Conservation (phyloP, 2,888 invertebrate genomes). For the Campoplex capitator region DNA sequence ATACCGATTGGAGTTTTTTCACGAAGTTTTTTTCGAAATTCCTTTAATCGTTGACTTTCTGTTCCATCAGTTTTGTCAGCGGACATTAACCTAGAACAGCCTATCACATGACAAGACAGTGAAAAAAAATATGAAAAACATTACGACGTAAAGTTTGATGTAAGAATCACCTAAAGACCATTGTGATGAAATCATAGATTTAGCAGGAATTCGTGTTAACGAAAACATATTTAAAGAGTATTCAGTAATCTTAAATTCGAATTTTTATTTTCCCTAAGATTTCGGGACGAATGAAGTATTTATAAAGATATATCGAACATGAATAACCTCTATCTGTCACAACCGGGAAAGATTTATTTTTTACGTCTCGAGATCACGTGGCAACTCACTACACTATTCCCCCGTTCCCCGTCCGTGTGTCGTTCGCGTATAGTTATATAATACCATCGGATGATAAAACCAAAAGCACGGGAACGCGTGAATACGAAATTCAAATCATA, state of each 20-base stretch:
- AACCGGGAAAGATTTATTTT: not conserved
- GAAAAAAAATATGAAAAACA: conserved; percentile 6
- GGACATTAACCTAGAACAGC: conserved; percentile 68
- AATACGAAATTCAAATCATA: not conserved
- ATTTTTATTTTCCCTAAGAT: not conserved
- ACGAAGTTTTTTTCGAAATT: conserved; percentile 91
- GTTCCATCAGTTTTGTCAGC: conserved; percentile 76
- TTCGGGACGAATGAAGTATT: not conserved
- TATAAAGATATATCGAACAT: not conserved
- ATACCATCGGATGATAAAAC: not conserved
- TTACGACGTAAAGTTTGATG: not conserved
- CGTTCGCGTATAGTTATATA: too few relatives aligned
- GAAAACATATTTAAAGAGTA: conserved; percentile 33
- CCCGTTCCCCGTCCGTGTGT: not conserved
- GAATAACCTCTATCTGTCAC: conserved; percentile 9
- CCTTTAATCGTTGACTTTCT: conserved; percentile 87
- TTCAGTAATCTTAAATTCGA: not conserved
- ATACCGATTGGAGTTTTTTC: conserved; percentile 86
- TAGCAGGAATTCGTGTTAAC: not conserved
- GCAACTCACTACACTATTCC: not conserved
- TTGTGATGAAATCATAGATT: conserved; percentile 36
- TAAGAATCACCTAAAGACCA: conserved; percentile 45
- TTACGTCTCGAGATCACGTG: not conserved
- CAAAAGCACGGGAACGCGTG: not conserved
- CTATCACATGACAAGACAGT: conserved; percentile 58